These are phyloP conservation scores for Lysandra coridon DNA, from an alignment of 2,888 invertebrate species.

Conservation along the genomic window DNA sequence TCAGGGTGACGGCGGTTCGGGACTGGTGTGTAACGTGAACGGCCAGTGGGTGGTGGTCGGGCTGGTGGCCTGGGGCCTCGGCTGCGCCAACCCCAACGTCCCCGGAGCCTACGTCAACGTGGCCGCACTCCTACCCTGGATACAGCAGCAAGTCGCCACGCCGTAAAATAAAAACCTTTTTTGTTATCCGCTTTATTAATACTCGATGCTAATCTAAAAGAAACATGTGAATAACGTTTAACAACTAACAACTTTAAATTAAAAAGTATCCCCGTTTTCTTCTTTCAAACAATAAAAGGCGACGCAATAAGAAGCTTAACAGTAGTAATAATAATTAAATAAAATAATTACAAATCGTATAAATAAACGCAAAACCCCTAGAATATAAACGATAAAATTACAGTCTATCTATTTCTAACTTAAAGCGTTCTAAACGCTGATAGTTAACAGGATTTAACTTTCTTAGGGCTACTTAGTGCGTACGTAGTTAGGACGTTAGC, in stretches of 20 bases:
- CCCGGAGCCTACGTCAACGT: slow-evolving; percentile 90
- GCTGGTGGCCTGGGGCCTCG: slow-evolving; percentile 87
- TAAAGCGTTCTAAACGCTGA: slow-evolving; percentile 74
- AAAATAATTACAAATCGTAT: slow-evolving; percentile 76
- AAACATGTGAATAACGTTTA: slow-evolving; percentile 19
- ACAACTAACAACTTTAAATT: slow-evolving; percentile 30
- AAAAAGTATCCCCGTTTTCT: slow-evolving; percentile 4
- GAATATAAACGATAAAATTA: slow-evolving; percentile 61
- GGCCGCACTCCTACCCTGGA: slow-evolving; percentile 84
- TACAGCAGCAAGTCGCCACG: slow-evolving; percentile 75
- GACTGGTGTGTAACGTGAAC: slow-evolving; percentile 82
- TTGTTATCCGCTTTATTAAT: slow-evolving; percentile 22
- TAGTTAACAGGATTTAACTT: slow-evolving; percentile 64
- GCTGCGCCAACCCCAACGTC: slow-evolving; percentile 84
- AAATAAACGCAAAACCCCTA: slow-evolving; percentile 75
- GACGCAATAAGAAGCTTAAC: slow-evolving; percentile 59
- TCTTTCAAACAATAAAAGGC: slow-evolving; percentile 31
- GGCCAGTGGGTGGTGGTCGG: slow-evolving; percentile 83
- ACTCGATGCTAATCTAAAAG: slow-evolving; percentile 24
- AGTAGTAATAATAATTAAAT: slow-evolving; percentile 68
- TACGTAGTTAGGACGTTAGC: slow-evolving; percentile 73
- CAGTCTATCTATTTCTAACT: slow-evolving; percentile 49
- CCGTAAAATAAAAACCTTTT: slow-evolving; percentile 43
- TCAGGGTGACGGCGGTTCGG: slow-evolving; percentile 88
- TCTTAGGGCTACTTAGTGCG: slow-evolving; percentile 56